Percentiles rank a stretch among this genome's conserved stretches.
phyloP scores from a whole-genome alignment of 2,113 vertebrate genomes.

The Carassius gibelio region DNA sequence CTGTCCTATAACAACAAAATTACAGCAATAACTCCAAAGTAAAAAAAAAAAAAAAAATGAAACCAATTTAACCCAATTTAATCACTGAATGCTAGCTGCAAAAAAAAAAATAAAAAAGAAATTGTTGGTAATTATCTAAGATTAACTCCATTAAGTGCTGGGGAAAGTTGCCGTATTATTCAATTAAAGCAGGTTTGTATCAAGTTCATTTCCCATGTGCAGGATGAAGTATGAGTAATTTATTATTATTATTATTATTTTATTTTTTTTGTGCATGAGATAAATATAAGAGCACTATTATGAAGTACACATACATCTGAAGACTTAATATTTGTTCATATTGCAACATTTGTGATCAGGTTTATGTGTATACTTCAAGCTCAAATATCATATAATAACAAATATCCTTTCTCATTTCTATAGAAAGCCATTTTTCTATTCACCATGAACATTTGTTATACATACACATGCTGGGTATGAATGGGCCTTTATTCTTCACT shows the following conservation, averaged over 20 bases:
- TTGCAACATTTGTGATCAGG: background rate
- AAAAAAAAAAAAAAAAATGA: background rate
- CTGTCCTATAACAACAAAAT: background rate
- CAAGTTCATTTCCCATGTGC: background rate
- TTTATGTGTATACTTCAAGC: background rate
- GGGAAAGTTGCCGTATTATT: background rate
- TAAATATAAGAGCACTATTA: background rate
- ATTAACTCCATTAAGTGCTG: background rate
- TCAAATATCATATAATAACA: background rate
- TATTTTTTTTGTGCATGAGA: background rate
- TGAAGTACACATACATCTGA: background rate
- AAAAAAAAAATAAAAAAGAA: background rate
- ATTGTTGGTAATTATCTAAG: background rate
- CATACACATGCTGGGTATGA: background rate
- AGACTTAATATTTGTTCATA: background rate
- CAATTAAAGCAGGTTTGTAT: background rate
- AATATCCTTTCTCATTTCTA: background rate
- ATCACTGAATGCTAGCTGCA: background rate
- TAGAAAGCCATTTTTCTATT: background rate
- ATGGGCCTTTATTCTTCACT: background rate
- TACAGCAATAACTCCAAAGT: background rate
- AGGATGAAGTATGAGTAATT: background rate
- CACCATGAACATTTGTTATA: background rate
- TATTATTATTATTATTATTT: no score
- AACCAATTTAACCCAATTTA: background rate